Evolutionary conservation across 2,888 invertebrate genomes (phyloP), one percentile per base, ranked within the genome.

Genomic region (Nudaria mundana): DNA sequence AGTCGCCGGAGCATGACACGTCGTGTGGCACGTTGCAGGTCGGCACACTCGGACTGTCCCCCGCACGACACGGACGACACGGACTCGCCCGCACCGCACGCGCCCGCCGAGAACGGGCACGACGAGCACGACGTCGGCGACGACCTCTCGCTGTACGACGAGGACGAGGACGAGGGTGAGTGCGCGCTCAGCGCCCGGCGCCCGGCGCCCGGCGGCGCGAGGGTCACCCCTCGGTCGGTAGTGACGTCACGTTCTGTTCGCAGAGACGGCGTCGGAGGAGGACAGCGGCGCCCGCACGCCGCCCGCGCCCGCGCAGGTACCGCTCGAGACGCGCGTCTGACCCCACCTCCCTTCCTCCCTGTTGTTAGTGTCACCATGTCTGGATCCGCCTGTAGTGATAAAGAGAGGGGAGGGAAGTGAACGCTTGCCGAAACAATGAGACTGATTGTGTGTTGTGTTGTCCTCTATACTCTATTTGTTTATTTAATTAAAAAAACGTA

Each of bases 261-360:
- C n/a, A n/a, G n/a, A n/a, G n/a, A n/a, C n/a, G n/a, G n/a, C n/a
- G n/a, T n/a, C n/a, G n/a, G n/a, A n/a, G 30, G 23, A 38, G 40
- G 36, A 16, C 26, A 8, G 35, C 31, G 32, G 22, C 52, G 23
- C 35, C 38, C 7, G 86, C 86, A 66, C 48, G 34, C 20, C 40
- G 77, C n/a, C n/a, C 85, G 65, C 54, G 82, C 54, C 73, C 18
- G 41, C 47, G 37, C 74, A 71, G 63, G 63, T 68, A 61, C 56
- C 46, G 37, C 42, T 42, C 29, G 52, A 60, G 50, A 58, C 62
- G 22, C 35, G 40, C 51, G 62, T 61, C 34, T 66, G 55, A 59
- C 48, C 26, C 32, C 51, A 31, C 48, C n/a, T 2, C 5, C 25
- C 7, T 6, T 25, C 4, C 3, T 14, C 1, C 20, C 30, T 1